Conservation (phyloP, 2,113 vertebrate genomes). For the Raja brachyura region DNA sequence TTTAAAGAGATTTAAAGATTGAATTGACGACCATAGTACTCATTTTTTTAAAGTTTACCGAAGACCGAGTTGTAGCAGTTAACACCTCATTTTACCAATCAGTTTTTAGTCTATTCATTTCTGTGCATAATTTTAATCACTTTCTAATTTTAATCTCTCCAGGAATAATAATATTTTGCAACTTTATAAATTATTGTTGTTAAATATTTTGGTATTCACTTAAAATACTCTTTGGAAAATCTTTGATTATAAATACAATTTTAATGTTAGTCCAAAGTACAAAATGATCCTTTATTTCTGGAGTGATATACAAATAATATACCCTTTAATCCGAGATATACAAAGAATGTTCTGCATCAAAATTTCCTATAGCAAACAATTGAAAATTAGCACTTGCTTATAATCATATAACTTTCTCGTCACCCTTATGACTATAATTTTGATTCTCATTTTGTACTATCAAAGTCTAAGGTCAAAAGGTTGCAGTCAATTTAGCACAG, state of each 20-base stretch:
- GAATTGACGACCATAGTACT: neutral
- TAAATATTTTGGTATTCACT: neutral
- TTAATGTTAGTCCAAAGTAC: neutral
- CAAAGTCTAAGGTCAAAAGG: neutral
- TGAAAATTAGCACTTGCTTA: neutral
- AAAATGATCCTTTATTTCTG: neutral
- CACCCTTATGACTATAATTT: neutral
- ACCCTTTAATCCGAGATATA: neutral
- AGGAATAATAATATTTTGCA: neutral
- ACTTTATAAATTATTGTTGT: neutral
- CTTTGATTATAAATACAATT: neutral
- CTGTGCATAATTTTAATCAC: neutral
- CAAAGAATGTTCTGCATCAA: neutral
- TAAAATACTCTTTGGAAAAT: neutral
- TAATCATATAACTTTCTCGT: neutral
- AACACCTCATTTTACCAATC: neutral
- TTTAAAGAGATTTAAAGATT: slow-evolving; percentile 33
- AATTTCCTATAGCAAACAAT: neutral
- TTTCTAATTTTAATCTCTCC: neutral
- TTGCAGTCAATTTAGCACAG: neutral
- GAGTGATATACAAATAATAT: neutral
- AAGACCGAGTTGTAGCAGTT: neutral
- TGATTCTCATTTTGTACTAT: neutral
- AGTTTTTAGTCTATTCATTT: neutral
- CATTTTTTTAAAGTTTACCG: slow-evolving; percentile 15